A percentile compares a stretch with the other conserved stretches of the same genome.
phyloP scores from a whole-genome alignment of 2,888 invertebrate species.

The Pandemis cinnamomeana region DNA sequence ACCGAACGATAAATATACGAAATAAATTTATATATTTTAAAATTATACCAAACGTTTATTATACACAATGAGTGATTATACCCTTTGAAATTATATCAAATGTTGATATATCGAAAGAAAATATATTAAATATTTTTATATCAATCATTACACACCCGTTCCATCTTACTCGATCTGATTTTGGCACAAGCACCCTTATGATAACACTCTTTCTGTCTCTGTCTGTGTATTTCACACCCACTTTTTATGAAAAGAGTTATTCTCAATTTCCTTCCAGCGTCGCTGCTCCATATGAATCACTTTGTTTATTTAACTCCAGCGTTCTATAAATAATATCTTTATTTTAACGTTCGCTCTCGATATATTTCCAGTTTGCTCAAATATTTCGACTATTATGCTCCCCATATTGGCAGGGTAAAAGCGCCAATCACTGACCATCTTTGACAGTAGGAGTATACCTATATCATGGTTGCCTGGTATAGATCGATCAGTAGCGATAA shows the following conservation, averaged over 20 bases:
- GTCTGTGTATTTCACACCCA: not conserved
- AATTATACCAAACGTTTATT: no score
- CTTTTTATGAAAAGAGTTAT: not conserved
- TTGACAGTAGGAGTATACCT: no score
- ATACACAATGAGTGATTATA: no score
- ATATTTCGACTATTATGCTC: conserved; percentile 9
- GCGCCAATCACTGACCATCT: not conserved
- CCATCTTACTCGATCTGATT: no score
- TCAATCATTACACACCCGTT: no score
- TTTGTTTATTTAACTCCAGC: conserved; percentile 48
- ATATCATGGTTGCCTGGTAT: no score
- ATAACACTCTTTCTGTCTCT: not conserved
- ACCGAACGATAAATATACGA: no score
- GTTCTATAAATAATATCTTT: conserved; percentile 44
- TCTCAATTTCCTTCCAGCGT: not conserved
- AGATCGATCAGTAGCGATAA: no score
- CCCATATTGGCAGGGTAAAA: conserved; percentile 4
- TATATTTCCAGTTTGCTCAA: conserved; percentile 21
- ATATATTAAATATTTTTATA: no score
- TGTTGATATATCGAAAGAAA: no score
- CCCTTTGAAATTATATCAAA: no score
- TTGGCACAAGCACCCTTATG: not conserved
- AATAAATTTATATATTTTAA: no score
- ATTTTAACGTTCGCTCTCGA: conserved; percentile 24
- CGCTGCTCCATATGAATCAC: conserved; percentile 18